Evolutionary conservation across 2,888 invertebrate species (phyloP), one percentile per base, ranked within the genome.

Genomic region (Suillia variegata): DNA sequence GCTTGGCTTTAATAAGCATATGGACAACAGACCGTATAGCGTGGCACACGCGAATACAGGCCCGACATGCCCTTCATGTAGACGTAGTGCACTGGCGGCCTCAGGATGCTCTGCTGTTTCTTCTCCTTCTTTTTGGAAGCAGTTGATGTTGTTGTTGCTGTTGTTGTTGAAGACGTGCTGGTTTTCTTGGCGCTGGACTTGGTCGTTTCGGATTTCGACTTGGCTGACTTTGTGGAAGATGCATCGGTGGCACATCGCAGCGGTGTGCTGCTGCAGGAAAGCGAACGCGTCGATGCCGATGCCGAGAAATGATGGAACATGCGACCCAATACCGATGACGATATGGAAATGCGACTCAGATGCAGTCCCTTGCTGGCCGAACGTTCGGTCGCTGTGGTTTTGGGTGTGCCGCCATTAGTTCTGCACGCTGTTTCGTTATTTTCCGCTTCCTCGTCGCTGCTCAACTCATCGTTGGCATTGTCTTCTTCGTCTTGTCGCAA

Each of bases 41-140:
- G 85, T 1, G 93, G 92, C n/a, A 93, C 89, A 71, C 93, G 84
- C 1, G 92, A 92, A 1, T 93, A 92, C 20, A 93, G 82, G 1
- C 93, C 93, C 6, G 92, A 92, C 68, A 92, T 85, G 48, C 93
- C 93, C 66, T 88, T 88, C 15, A 91, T 88, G 76, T 92, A 92
- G 0, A 90, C 91, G 78, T 93, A 93, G 0, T 89, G 86, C 0
- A 92, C 88, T 2, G 93, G 93, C 52, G 90, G 86, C 34, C 93
- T 85, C 21, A 93, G 84, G 59, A 93, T 93, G 70, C 89, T 86
- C 78, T 91, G 90, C 17, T 89, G 91, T 26, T 77, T 77, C 68
- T 76, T 77, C 18, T 76, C 71, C 66, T 75, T 67, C 61, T 76
- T 76, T 24, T 63, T 22, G 52, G 52, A 34, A 15, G 52, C 10